Evolutionary conservation across 2,113 vertebrate species (phyloP).

Genomic region (Cyrtonyx montezumae): DNA sequence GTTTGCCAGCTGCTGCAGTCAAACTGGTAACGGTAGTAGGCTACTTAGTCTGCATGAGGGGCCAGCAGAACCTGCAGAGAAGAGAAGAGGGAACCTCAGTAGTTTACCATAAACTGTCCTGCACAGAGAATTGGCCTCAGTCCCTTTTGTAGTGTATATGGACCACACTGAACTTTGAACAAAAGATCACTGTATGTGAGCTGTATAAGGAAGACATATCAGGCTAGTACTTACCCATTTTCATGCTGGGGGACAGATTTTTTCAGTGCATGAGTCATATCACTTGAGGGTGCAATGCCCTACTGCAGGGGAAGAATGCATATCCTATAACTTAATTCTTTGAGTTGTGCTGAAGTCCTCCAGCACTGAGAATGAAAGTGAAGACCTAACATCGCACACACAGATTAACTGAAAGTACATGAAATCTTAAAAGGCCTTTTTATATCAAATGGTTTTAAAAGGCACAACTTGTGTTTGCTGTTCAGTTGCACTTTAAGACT

Average conservation of each 20-base stretch:
- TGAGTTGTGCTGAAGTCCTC: not conserved
- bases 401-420: not conserved
- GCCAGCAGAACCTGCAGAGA: not conserved
- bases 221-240: not conserved
- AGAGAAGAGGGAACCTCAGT: not conserved
- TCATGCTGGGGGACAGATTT: not conserved
- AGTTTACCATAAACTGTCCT: not conserved
- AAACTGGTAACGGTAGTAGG: not conserved
- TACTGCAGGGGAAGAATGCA: not conserved
- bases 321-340: not conserved
- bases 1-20: not conserved
- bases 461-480: slow-evolving; percentile 59
- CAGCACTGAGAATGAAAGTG: not conserved
- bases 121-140: not conserved
- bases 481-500: slow-evolving; percentile 66
- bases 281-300: not conserved
- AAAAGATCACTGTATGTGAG: not conserved
- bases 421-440: slow-evolving; percentile 51
- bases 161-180: not conserved
- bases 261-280: not conserved
- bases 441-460: slow-evolving; percentile 44
- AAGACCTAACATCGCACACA: not conserved
- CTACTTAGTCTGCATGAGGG: not conserved
- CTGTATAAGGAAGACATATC: not conserved
- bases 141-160: not conserved